Evolutionary conservation across 2,888 invertebrate genomes (phyloP), one percentile per base, ranked within the genome.

Genomic region (Polymixis flavicincta): DNA sequence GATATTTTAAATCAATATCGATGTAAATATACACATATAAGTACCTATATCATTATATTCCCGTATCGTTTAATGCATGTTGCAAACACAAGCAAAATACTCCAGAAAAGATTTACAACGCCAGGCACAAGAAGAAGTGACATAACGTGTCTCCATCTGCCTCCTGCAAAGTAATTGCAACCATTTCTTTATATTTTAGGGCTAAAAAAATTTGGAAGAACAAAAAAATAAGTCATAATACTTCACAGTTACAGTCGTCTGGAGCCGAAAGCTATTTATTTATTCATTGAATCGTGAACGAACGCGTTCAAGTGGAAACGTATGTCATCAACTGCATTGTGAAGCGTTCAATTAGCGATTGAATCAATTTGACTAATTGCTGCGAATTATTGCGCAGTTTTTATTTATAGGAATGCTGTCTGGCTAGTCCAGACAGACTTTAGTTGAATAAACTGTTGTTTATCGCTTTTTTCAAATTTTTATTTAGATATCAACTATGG

Each of bases 261-360:
- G 87, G 80, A 73, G 77, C 84, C 88, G 79, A 88, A 88, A 90
- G 93, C 92, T 93, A 95, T 95, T 94, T 94, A 94, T 94, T 94
- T 92, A 95, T 95, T 94, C 94, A 94, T 86, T 92, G 92, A 92
- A 87, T 91, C 91, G 93, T 89, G 89, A 93, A 92, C 89, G 89
- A 84, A 88, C 82, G 90, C 93, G 90, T 89, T 91, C 89, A 89
- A 91, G 92, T 92, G 92, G 91, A 93, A 94, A 89, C 85, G 88
- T 88, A 91, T 92, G 92, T 90, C 88, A 86, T 83, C 85, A 82
- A 85, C 83, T 92, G 92, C 93, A 94, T 93, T 93, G 93, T 93
- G 91, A 92, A 91, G 93, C 91, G 88, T 88, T 92, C 95, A 94
- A 94, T 94, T 94, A 94, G 91, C 80, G 88, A 85, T 87, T 85